Evolutionary conservation across 2,888 invertebrate species (phyloP), one percentile per base, ranked within the genome.

Genomic region (Sinodicranocentrus sp.): DNA sequence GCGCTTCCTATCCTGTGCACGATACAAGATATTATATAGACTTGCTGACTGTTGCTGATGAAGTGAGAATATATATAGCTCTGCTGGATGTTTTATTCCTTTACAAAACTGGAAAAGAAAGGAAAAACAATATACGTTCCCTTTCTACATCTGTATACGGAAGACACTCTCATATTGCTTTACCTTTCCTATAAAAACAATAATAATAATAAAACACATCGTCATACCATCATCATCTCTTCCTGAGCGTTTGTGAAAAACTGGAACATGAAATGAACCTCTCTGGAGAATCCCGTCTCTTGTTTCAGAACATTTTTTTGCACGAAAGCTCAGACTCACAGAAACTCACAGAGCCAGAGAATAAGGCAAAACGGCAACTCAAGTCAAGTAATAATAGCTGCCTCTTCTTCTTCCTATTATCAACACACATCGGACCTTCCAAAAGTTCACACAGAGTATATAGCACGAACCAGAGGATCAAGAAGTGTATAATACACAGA

Each of bases 211-310:
- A 61, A 61, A 61, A 61, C 61, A 61, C 61, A 65, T 63, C 78
- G 33, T 70, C 78, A 76, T 54, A 52, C 52, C 54, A 54, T 26
- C 76, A 65, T 71, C 70, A 52, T 61, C 70, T 33, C 39, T 48
- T 61, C 10, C 67, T 44, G 17, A 13, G 19, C 23, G 25, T 48
- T 26, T 59, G 61, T 61, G 70, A 79, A 71, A 79, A 65, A 63
- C 33, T 61, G 78, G 63, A 79, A 79, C 78, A 79, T 71, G 71
- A 63, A 71, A 71, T 44, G 71, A 71, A 33, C 63, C 71, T 71
- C 78, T 71, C 78, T 71, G 52, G 78, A 79, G 78, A 79, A 63
- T 63, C 71, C 33, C 59, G 5, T 72, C n/a, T 39, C 61, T 61
- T 33, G 17, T 61, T 61, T 61, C 61, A 61, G 28, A 61, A 33